Evolutionary conservation across 1,140 invertebrate species (phyloP).

Genomic region (Drosophila mayri): DNA sequence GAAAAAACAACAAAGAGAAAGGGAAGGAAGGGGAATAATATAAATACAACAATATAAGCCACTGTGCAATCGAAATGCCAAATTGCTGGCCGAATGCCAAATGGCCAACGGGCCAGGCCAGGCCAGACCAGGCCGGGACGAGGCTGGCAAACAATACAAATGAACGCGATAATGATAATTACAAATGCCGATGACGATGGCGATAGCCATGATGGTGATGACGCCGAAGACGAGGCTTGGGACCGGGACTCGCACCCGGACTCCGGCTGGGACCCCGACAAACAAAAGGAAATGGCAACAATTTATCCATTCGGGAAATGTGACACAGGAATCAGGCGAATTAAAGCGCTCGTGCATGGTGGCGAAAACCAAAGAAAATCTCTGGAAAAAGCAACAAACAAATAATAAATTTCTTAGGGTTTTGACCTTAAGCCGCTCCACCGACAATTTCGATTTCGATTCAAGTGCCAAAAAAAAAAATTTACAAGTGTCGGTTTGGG

Average conservation of each 20-base stretch:
- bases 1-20: constrained; percentile 4
- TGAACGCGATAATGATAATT: constrained; percentile 63
- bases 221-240: constrained; percentile 42
- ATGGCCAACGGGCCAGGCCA: constrained; percentile 57
- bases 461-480: constrained; percentile 29
- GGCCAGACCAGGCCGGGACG: constrained; percentile 5
- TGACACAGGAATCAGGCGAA: constrained; percentile 50
- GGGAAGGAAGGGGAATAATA: neutral
- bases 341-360: constrained; percentile 56
- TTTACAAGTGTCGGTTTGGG: constrained; percentile 35
- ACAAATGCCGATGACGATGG: constrained; percentile 51
- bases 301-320: constrained; percentile 64
- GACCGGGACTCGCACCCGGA: neutral
- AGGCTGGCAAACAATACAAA: constrained; percentile 58
- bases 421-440: constrained; percentile 13
- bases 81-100: constrained; percentile 78
- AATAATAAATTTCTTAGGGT: constrained; percentile 63
- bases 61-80: constrained; percentile 77
- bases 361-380: constrained; percentile 52
- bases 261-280: constrained; percentile 28
- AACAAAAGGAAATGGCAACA: constrained; percentile 77
- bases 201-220: constrained; percentile 41
- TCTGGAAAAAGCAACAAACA: constrained; percentile 64
- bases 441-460: constrained; percentile 3
- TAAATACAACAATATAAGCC: constrained; percentile 54